phyloP scores from a whole-genome alignment of 2,888 invertebrate species.

The Acrobasis repandana region DNA sequence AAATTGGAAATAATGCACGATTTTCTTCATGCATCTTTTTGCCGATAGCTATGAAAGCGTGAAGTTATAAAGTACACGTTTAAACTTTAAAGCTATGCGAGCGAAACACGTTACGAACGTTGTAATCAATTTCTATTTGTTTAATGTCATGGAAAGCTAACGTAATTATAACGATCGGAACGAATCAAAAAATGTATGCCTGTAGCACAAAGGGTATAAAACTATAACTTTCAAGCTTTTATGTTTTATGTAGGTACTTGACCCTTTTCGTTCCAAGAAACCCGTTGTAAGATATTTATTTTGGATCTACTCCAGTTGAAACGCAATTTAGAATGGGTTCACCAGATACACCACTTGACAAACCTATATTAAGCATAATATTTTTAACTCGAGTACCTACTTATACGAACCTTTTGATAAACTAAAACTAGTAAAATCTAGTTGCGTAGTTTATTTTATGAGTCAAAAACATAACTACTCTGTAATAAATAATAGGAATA shows the following conservation, averaged over 20 bases:
- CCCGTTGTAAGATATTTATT: background rate
- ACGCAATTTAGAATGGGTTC: slow-evolving; percentile 9
- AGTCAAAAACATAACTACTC: too few species aligned
- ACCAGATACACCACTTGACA: slow-evolving; percentile 17
- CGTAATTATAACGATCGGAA: background rate
- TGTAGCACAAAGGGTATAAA: background rate
- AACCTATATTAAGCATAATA: slow-evolving; percentile 4
- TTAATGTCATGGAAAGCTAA: slow-evolving; percentile 39
- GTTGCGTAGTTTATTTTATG: background rate
- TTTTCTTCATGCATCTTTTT: slow-evolving; percentile 39
- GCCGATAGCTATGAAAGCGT: slow-evolving; percentile 56
- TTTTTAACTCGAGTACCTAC: slow-evolving; percentile 7
- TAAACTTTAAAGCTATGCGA: slow-evolving; percentile 29
- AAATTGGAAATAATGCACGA: slow-evolving; percentile 31
- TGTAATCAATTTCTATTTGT: slow-evolving; percentile 15
- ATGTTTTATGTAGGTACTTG: slow-evolving; percentile 16
- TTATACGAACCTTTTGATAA: background rate
- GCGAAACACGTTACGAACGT: slow-evolving; percentile 36
- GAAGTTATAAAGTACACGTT: slow-evolving; percentile 51
- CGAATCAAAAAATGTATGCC: background rate
- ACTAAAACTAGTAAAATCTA: background rate
- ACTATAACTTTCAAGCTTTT: slow-evolving; percentile 3
- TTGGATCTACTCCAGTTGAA: slow-evolving; percentile 11
- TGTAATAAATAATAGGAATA: too few species aligned
- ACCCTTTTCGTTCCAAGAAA: slow-evolving; percentile 6